Conservation (phyloP, 2,797 vertebrate species). For the Pitangus sulphuratus region DNA sequence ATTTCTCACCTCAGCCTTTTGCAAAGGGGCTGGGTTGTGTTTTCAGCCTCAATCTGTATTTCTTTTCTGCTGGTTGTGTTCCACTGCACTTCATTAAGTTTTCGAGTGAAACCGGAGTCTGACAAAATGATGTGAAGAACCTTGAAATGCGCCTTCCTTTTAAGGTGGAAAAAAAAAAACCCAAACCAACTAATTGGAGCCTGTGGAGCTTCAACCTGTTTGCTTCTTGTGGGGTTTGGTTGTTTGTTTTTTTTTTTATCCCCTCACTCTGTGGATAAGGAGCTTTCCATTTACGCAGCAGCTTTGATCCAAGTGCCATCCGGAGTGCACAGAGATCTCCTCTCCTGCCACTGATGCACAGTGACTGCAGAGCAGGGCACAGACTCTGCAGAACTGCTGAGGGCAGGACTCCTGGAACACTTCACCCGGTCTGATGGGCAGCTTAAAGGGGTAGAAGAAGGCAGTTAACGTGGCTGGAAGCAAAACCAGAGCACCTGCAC, state of each 20-base stretch:
- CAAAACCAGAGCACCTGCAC: neutral
- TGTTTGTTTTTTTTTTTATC: too few relatives aligned
- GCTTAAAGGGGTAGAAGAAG: neutral
- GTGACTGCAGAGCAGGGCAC: neutral
- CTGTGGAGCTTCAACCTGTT: neutral
- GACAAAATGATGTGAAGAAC: neutral
- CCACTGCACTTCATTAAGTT: neutral
- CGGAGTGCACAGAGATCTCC: neutral
- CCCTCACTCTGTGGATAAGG: neutral
- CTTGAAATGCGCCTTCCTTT: neutral
- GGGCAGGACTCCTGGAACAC: neutral
- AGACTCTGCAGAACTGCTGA: neutral
- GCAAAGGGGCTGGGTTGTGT: neutral
- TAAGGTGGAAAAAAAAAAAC: neutral
- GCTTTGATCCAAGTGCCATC: neutral
- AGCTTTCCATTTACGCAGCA: neutral
- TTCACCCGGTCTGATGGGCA: neutral
- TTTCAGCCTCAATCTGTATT: neutral
- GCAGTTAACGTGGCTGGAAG: neutral
- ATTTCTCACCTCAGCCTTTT: neutral
- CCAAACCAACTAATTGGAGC: neutral
- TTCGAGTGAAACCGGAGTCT: neutral
- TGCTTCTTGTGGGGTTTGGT: accelerated
- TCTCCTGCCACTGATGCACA: neutral
- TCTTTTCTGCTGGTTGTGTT: neutral